Evolutionary conservation across 2,113 vertebrate genomes (phyloP), one percentile per base, ranked within the genome.

Genomic region (Caloenas nicobarica): DNA sequence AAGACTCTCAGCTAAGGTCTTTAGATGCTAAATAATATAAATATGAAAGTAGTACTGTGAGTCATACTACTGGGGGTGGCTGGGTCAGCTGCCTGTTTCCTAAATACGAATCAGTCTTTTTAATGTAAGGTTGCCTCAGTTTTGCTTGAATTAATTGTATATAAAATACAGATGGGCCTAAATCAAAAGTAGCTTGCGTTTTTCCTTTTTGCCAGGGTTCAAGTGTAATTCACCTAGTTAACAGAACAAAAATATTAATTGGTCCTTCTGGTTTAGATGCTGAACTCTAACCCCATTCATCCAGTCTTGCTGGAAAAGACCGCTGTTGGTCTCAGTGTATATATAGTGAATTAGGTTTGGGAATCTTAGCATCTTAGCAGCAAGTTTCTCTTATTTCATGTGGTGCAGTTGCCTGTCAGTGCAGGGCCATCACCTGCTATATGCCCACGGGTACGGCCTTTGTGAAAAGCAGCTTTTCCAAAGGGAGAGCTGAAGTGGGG

Each of bases 1-100:
- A 86, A 86, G 57, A 61, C 65, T 95, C 81, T 86, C 38, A 81
- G 51, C 48, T 93, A 81, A 68, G 42, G 72, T 90, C 80, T 94
- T 94, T 68, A 93, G 38, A 68, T 94, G 31, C 66, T 94, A 93
- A 86, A 74, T 92, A 89, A 92, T 90, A 94, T 48, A 93, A 90
- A 95, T 93, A 95, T 83, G 79, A 87, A 95, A 88, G 96, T 72
- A 92, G 73, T 84, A 50, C 71, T 44, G 53, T 95, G 88, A 96
- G 61, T 94, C 72, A 93, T 79, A 57, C 48, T 81, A 2, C 51
- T 88, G 83, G 72, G 56, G 68, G 77, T 92, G 88, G 82, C 82
- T 88, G 72, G 68, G 88, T 94, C 95, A 96, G 76, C 77, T 96
- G 77, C 88, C 46, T 83, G 65, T 93, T 92, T 94, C 65, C 84